phyloP scores from a whole-genome alignment of 2,888 invertebrate genomes.

The Ferdinandea cuprea region DNA sequence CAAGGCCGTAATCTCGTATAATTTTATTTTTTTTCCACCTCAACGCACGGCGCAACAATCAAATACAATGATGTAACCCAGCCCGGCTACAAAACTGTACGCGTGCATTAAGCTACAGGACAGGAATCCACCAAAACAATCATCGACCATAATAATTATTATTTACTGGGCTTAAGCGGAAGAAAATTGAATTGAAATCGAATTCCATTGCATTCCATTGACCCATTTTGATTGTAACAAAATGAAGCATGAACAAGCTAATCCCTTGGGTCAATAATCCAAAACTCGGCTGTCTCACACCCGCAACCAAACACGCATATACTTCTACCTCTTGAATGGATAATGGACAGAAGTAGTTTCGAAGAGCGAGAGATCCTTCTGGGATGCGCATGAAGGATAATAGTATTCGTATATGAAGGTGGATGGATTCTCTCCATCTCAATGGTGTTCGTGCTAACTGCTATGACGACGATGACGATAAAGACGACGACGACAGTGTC shows the following conservation, averaged over 20 bases:
- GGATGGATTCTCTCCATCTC: slow-evolving; percentile 1
- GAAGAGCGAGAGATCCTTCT: not conserved
- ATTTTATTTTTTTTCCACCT: slow-evolving; percentile 34
- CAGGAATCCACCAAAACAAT: slow-evolving; percentile 54
- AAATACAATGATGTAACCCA: slow-evolving; percentile 3
- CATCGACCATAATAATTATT: slow-evolving; percentile 62
- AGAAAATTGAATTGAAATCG: slow-evolving; percentile 71
- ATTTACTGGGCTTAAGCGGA: slow-evolving; percentile 69
- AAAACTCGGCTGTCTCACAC: slow-evolving; percentile 12
- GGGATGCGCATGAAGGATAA: not conserved
- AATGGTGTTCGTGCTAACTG: not conserved
- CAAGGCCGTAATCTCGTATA: slow-evolving; percentile 35
- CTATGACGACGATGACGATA: not conserved
- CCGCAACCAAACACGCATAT: not conserved
- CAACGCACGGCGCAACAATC: slow-evolving; percentile 20
- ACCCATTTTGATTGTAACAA: slow-evolving; percentile 61
- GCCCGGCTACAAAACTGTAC: not conserved
- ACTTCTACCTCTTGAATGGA: slow-evolving; percentile 2
- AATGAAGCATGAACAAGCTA: slow-evolving; percentile 69
- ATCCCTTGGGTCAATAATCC: slow-evolving; percentile 65
- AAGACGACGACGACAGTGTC: not conserved
- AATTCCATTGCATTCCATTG: slow-evolving; percentile 59
- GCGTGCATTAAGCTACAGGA: not conserved
- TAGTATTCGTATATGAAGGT: not conserved
- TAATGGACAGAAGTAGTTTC: slow-evolving; percentile 42